These are phyloP conservation scores for Calameuta filiformis DNA, from an alignment of 2,888 invertebrate species.

Conservation along the genomic window DNA sequence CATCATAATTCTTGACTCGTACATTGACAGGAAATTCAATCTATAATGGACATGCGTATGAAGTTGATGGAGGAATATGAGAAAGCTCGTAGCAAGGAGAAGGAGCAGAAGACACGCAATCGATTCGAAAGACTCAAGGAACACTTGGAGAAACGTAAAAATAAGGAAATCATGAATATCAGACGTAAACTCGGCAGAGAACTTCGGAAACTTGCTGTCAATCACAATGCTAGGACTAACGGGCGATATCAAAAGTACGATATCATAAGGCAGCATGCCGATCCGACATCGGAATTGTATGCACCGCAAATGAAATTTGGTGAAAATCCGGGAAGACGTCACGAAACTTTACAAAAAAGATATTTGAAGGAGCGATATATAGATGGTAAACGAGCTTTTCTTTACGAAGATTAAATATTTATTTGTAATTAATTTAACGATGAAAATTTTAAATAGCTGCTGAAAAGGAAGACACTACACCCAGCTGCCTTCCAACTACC, in stretches of 20 bases:
- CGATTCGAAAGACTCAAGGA: slow-evolving; percentile 67
- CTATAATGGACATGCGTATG: slow-evolving; percentile 76
- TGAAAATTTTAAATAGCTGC: slow-evolving; percentile 61
- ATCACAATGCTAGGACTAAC: slow-evolving; percentile 53
- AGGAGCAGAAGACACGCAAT: slow-evolving; percentile 63
- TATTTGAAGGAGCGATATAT: slow-evolving; percentile 28
- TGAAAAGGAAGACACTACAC: slow-evolving; percentile 66
- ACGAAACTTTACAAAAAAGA: slow-evolving; percentile 59
- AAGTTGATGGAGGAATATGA: slow-evolving; percentile 76
- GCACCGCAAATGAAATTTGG: slow-evolving; percentile 75
- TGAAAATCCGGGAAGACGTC: slow-evolving; percentile 73
- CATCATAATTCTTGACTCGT: background rate
- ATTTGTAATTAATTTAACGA: background rate
- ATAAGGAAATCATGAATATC: slow-evolving; percentile 72
- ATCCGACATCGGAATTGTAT: slow-evolving; percentile 73
- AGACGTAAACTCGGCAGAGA: slow-evolving; percentile 64
- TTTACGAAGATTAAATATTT: slow-evolving; percentile 8
- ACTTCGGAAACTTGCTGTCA: slow-evolving; percentile 67
- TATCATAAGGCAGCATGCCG: slow-evolving; percentile 40
- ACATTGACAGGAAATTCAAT: slow-evolving; percentile 73
- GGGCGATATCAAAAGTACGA: slow-evolving; percentile 11
- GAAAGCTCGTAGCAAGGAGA: slow-evolving; percentile 68
- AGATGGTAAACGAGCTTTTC: slow-evolving; percentile 30
- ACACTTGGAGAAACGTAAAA: slow-evolving; percentile 69
- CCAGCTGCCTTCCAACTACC: slow-evolving; percentile 67